Percentiles rank a stretch among this genome's conserved stretches.
Conservation (phyloP, 2,888 invertebrate genomes). For the Argyresthia albistria region DNA sequence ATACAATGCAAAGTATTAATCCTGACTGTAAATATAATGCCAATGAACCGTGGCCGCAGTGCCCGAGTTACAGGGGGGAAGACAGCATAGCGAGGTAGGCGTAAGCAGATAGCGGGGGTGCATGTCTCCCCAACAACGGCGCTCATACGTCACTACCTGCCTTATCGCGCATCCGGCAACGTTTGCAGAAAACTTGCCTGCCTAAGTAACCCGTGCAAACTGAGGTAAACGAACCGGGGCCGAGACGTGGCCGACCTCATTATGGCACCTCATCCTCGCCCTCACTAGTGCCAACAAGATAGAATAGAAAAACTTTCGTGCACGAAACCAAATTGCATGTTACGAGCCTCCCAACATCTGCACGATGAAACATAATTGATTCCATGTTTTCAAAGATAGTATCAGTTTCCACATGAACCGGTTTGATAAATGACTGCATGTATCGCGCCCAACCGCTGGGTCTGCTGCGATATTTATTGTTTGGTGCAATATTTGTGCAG, state of each 20-base stretch:
- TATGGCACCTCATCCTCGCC: background rate
- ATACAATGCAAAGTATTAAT: background rate
- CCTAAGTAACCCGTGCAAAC: background rate
- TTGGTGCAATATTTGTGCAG: no score
- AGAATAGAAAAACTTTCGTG: no score
- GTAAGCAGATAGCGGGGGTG: background rate
- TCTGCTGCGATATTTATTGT: no score
- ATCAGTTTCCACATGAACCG: no score
- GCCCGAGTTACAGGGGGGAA: background rate
- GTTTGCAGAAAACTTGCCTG: conserved; percentile 19
- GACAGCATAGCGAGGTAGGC: background rate
- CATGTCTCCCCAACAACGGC: background rate
- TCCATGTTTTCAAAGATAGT: no score
- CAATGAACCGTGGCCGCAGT: background rate
- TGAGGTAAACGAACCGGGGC: background rate
- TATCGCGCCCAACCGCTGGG: no score
- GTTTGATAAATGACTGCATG: no score
- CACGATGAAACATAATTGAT: no score
- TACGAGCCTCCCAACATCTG: no score
- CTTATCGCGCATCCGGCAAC: conserved; percentile 41
- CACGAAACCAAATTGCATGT: no score
- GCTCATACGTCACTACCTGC: conserved; percentile 27
- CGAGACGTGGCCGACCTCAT: background rate
- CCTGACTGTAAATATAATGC: background rate
- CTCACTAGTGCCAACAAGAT: no score